phyloP scores from a whole-genome alignment of 92 coral and sea anemone genomes.

The Epizoanthus fatuus region DNA sequence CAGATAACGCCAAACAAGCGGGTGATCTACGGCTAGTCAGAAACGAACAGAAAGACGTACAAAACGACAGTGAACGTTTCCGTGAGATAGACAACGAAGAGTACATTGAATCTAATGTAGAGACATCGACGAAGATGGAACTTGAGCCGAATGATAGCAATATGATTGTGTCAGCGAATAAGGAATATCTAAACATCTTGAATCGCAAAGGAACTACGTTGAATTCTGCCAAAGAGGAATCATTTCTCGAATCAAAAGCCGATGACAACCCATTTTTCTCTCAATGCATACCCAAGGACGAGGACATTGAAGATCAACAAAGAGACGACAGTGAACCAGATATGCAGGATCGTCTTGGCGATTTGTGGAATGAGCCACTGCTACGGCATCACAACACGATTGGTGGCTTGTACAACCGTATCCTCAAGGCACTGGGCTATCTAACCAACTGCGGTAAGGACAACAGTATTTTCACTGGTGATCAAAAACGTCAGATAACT shows the following conservation, averaged over 20 bases:
- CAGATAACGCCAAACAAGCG: neutral
- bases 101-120: neutral
- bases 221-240: neutral
- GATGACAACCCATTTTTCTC: neutral
- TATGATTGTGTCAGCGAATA: neutral
- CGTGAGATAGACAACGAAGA: neutral
- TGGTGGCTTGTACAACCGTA: slow-evolving; percentile 77
- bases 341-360: slow-evolving; percentile 32
- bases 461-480: slow-evolving; percentile 77
- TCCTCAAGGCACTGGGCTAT: slow-evolving; percentile 61
- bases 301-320: neutral
- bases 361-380: slow-evolving; percentile 27
- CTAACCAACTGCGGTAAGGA: slow-evolving; percentile 67
- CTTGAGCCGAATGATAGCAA: no score
- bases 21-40: neutral
- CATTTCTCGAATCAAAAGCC: neutral
- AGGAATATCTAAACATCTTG: neutral
- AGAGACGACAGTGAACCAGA: slow-evolving; percentile 28
- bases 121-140: neutral
- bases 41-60: neutral
- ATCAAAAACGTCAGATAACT: slow-evolving; percentile 51
- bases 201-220: neutral
- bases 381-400: slow-evolving; percentile 69
- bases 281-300: neutral
- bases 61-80: neutral